A percentile compares a stretch with the other conserved stretches of the same genome.
phyloP scores from a whole-genome alignment of 2,113 vertebrate genomes.

The Toxotes jaculatrix region DNA sequence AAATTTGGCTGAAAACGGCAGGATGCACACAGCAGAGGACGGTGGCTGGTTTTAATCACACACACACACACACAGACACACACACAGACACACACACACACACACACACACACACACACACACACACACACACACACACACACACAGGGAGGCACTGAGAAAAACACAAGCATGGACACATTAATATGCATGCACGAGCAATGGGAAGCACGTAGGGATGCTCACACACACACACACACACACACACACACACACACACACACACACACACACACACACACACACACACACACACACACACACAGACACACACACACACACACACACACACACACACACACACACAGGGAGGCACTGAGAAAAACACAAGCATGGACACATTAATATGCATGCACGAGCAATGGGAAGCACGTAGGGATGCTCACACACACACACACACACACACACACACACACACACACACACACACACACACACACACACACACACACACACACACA shows the following conservation, averaged over 20 bases:
- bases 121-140: conserved; percentile 14
- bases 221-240: conserved; percentile 30
- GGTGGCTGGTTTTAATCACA: conserved; percentile 50
- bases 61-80: conserved; percentile 26
- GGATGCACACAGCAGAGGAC: conserved; percentile 52
- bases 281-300: too few relatives aligned
- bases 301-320: too few relatives aligned
- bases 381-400: conserved; percentile 60
- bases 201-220: conserved; percentile 22
- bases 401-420: conserved; percentile 22
- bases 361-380: conserved; percentile 38
- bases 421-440: conserved; percentile 22
- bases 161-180: conserved; percentile 38
- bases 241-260: conserved; percentile 40
- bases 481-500: too few relatives aligned
- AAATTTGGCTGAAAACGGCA: conserved; percentile 36
- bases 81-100: too few relatives aligned
- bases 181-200: conserved; percentile 60
- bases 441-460: neutral
- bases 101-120: neutral
- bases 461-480: conserved; percentile 37
- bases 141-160: neutral
- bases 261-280: too few relatives aligned
- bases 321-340: conserved; percentile 16
- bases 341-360: neutral